Evolutionary conservation across 1,140 invertebrate genomes (phyloP), one percentile per base, ranked within the genome.

Genomic region (Drosophila kanapiae): DNA sequence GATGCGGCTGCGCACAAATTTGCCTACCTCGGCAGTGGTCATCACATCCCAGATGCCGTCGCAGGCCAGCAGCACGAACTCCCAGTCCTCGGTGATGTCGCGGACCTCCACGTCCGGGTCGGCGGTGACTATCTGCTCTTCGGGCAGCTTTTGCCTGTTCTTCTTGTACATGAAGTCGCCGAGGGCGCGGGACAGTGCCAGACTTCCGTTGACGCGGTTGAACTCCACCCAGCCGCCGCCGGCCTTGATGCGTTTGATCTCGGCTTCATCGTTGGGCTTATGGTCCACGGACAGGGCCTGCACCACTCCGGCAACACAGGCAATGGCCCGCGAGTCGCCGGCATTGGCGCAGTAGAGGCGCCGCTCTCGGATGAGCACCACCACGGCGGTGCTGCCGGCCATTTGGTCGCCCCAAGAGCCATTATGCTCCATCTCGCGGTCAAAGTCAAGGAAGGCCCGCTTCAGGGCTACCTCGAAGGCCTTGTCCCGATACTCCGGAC

Each of bases 41-140:
- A 99, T 95, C 7, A 99, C 99, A 93, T 99, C 99, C 99, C 99
- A 99, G 81, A 99, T 99, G 16, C 99, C 99, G 93, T 99, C 99
- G 93, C 99, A 99, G 0, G 99, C 99, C 42, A 99, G 93, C 8
- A 99, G 94, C 53, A 99, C 94, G 91, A 99, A 99, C 93, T 99
- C 99, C 96, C 98, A 98, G 75, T 99, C 97, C 5, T 96, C 94
- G 13, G 94, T 97, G 56, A 99, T 94, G 70, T 96, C 94, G 72
- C 96, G 95, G 11, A 95, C 94, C 91, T 96, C 95, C 1, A 99
- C 96, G 93, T 99, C 99, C 1, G 99, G 99, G 90, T 96, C 96
- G 5, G 98, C 98, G 97, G 98, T 99, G 18, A 99, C 98, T 82
- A 99, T 98, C 94, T 99, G 99, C 91, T 99, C 97, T 91, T 99